Conservation (phyloP, 2,797 vertebrate genomes). For the Nothura maculosa region DNA sequence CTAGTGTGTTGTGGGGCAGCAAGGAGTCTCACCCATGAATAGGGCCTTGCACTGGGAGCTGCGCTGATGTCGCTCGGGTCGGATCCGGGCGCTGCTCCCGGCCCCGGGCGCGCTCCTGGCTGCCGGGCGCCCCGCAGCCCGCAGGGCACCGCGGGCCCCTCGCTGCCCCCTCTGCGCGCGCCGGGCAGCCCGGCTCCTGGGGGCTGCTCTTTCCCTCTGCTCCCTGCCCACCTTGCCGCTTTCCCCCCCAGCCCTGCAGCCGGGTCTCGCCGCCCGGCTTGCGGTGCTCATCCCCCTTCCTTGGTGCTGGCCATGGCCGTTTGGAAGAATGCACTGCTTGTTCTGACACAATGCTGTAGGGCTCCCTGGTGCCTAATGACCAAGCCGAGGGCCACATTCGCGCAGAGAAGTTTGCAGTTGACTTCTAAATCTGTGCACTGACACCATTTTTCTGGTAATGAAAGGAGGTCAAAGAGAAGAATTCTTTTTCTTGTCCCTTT, state of each 20-base stretch:
- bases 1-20: neutral
- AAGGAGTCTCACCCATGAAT: neutral
- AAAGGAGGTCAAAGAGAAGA: neutral
- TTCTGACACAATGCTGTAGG: neutral
- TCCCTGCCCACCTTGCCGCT: neutral
- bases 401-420: neutral
- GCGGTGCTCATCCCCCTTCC: neutral
- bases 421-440: neutral
- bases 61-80: constrained; percentile 27
- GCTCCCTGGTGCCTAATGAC: neutral
- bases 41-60: neutral
- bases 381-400: neutral
- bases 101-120: constrained; percentile 48
- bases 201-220: neutral
- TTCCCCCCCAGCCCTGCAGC: neutral
- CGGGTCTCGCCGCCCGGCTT: neutral
- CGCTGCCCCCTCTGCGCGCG: too few relatives aligned
- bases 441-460: neutral
- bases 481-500: neutral
- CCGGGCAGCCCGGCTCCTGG: neutral
- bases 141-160: neutral
- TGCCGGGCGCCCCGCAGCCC: constrained; percentile 1
- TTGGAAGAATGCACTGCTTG: neutral
- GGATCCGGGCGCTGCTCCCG: neutral
- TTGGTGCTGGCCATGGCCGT: neutral